Evolutionary conservation across 2,113 vertebrate species (phyloP).

Genomic region (Raja brachyura): DNA sequence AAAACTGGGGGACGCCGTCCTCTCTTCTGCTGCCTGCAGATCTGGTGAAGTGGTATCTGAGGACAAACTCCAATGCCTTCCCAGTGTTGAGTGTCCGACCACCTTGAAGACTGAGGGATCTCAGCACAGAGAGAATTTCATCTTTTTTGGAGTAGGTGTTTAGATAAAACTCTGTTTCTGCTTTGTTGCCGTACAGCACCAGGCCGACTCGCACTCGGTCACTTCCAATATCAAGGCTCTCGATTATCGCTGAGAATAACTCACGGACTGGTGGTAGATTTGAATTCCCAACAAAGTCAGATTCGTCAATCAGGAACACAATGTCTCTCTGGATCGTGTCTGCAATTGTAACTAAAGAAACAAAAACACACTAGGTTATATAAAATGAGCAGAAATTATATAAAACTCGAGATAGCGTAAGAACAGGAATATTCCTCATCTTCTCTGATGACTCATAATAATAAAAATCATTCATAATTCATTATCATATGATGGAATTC

Average conservation of each 20-base stretch:
- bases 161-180: constrained; percentile 78
- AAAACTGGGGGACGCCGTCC: constrained; percentile 71
- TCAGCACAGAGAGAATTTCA: constrained; percentile 66
- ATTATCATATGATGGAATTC: neutral
- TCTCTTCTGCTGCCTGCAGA: constrained; percentile 73
- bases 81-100: constrained; percentile 74
- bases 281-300: constrained; percentile 69
- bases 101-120: constrained; percentile 67
- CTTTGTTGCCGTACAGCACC: constrained; percentile 78
- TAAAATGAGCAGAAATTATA: neutral
- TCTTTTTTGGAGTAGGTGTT: constrained; percentile 65
- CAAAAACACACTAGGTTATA: neutral
- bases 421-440: no score
- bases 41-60: constrained; percentile 66
- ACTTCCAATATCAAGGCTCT: constrained; percentile 70
- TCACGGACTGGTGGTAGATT: constrained; percentile 56
- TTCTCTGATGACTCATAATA: neutral
- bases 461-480: neutral
- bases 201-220: constrained; percentile 78
- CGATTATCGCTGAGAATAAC: constrained; percentile 75
- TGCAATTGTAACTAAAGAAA: constrained; percentile 3
- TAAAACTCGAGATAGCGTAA: neutral
- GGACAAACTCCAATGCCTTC: constrained; percentile 71
- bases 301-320: constrained; percentile 94
- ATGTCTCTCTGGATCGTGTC: constrained; percentile 74